These are phyloP conservation scores for Dendrocincla tyrannina DNA, from an alignment of 2,797 vertebrate species.

Conservation along the genomic window DNA sequence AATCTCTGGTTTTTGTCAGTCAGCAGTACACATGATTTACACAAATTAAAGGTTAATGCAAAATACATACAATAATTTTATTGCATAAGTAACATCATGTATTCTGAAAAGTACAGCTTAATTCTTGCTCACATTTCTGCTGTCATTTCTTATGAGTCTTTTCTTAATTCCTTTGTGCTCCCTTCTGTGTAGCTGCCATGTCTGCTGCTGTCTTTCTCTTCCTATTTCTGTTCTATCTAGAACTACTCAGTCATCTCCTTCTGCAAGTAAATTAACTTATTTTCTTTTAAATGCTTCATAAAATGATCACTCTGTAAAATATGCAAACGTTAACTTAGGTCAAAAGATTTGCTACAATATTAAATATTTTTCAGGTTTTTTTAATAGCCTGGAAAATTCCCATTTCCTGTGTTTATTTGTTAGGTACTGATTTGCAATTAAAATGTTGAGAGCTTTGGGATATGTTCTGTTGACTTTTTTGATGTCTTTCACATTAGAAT, in stretches of 20 bases:
- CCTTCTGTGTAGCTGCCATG: not conserved
- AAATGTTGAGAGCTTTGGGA: not conserved
- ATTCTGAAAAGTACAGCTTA: not conserved
- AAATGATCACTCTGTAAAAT: not conserved
- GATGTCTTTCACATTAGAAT: not conserved
- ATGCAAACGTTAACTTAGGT: not conserved
- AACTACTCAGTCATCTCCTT: not conserved
- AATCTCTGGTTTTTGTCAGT: not conserved
- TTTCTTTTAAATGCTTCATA: not conserved
- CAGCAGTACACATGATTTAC: not conserved
- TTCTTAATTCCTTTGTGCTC: not conserved
- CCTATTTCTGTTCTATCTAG: not conserved
- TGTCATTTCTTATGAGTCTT: not conserved
- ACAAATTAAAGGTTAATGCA: not conserved
- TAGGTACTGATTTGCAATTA: not conserved
- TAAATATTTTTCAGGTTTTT: not conserved
- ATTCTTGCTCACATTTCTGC: not conserved
- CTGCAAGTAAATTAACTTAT: not conserved
- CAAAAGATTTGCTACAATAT: not conserved
- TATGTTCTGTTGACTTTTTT: not conserved
- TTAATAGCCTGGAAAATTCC: not conserved
- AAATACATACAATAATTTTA: not conserved
- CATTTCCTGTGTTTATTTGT: not conserved
- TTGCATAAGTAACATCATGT: not conserved
- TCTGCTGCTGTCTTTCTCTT: not conserved